These are phyloP conservation scores for Macrochelys suwanniensis DNA, from an alignment of 2,797 vertebrate genomes.

Conservation along the genomic window DNA sequence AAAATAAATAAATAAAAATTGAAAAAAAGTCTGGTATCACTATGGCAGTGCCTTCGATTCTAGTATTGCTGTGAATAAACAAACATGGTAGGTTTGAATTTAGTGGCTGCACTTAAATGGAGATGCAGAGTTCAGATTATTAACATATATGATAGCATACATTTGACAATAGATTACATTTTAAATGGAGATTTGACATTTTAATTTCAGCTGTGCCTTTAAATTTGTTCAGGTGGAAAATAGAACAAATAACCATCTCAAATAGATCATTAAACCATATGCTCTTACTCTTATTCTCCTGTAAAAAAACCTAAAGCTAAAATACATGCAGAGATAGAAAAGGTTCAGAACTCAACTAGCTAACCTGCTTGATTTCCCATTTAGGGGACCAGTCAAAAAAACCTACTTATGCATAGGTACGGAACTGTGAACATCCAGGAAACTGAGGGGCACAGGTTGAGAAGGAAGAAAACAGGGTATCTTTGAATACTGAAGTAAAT, in stretches of 20 bases:
- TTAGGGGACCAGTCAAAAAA: rapidly evolving
- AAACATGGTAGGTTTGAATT: rapidly evolving
- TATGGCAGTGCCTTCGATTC: not conserved
- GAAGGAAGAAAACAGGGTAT: not conserved
- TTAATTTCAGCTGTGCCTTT: conserved; percentile 1
- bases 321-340: rapidly evolving
- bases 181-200: not conserved
- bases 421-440: rapidly evolving
- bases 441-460: not conserved
- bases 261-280: not conserved
- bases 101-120: not conserved
- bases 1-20: not conserved
- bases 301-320: not conserved
- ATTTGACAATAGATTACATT: not conserved
- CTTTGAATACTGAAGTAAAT: rapidly evolving
- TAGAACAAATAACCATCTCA: not conserved
- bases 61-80: not conserved
- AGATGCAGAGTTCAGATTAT: not conserved
- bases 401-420: rapidly evolving
- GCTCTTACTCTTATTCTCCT: not conserved
- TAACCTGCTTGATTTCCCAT: not conserved
- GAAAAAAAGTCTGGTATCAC: not conserved
- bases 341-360: not conserved
- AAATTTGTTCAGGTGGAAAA: conserved; percentile 22
- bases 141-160: not conserved